Conservation (phyloP, 2,888 invertebrate species). For the Acholoe squamosa region DNA sequence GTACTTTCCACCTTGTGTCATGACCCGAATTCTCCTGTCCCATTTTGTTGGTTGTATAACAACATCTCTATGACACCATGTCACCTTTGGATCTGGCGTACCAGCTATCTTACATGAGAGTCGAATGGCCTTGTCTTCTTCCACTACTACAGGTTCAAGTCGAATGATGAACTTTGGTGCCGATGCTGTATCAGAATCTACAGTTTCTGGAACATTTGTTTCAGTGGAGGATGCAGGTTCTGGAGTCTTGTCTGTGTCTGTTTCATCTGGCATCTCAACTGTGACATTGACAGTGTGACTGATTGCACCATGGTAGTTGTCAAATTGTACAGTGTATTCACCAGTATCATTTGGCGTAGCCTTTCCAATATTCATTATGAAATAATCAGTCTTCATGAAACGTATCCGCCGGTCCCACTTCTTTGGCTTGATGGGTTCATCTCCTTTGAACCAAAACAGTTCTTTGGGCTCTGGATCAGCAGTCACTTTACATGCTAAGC, state of each 20-base stretch:
- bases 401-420: conserved; percentile 59
- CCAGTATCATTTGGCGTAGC: conserved; percentile 30
- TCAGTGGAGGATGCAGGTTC: not conserved
- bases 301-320: conserved; percentile 36
- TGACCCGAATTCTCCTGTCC: conserved; percentile 38
- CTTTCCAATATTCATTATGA: conserved; percentile 45
- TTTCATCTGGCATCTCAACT: not conserved
- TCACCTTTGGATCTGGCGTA: not conserved
- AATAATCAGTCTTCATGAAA: conserved; percentile 29
- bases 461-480: conserved; percentile 69
- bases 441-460: conserved; percentile 80
- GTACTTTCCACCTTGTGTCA: conserved; percentile 15
- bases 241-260: not conserved
- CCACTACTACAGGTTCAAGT: conserved; percentile 25
- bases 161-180: conserved; percentile 2
- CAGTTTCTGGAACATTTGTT: not conserved
- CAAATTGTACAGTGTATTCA: conserved; percentile 51
- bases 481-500: conserved; percentile 48
- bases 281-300: conserved; percentile 37
- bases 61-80: conserved; percentile 18
- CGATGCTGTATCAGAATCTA: not conserved
- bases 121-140: conserved; percentile 39
- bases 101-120: conserved; percentile 14
- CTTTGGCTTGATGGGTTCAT: conserved; percentile 70
- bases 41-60: conserved; percentile 26